Percentiles rank a stretch among this genome's conserved stretches.
phyloP scores from a whole-genome alignment of 2,888 invertebrate genomes.

The Mellilla xanthometata region DNA sequence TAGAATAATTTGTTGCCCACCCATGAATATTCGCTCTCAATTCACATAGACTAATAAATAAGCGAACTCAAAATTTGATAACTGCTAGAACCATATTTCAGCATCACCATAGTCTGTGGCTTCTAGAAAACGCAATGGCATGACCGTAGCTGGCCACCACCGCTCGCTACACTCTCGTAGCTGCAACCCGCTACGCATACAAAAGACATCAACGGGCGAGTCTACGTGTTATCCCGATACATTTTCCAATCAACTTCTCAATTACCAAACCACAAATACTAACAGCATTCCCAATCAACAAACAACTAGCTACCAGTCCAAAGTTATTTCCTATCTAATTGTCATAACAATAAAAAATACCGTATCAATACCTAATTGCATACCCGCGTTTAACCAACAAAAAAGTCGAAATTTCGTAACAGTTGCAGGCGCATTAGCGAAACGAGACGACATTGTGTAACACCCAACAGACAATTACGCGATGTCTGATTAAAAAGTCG shows the following conservation, averaged over 20 bases:
- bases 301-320: neutral
- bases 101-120: constrained; percentile 11
- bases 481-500: constrained; percentile 59
- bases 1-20: too few species aligned
- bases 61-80: neutral
- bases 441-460: constrained; percentile 51
- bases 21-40: neutral
- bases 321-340: neutral
- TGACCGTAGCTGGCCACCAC: constrained; percentile 22
- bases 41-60: constrained; percentile 7
- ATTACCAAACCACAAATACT: constrained; percentile 21
- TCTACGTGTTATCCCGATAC: constrained; percentile 17
- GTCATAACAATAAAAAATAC: constrained; percentile 5
- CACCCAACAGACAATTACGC: constrained; percentile 53
- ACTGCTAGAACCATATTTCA: constrained; percentile 1
- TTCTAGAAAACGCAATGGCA: constrained; percentile 40
- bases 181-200: constrained; percentile 43
- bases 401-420: constrained; percentile 40
- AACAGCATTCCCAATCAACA: neutral
- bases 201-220: constrained; percentile 70
- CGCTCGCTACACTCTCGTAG: constrained; percentile 43
- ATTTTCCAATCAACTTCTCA: constrained; percentile 24
- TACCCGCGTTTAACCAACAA: constrained; percentile 24
- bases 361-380: constrained; percentile 25
- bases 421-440: constrained; percentile 48